Base-by-base conservation (phyloP, 2,797 vertebrate species). In the Sebastes hopkinsi region DNA sequence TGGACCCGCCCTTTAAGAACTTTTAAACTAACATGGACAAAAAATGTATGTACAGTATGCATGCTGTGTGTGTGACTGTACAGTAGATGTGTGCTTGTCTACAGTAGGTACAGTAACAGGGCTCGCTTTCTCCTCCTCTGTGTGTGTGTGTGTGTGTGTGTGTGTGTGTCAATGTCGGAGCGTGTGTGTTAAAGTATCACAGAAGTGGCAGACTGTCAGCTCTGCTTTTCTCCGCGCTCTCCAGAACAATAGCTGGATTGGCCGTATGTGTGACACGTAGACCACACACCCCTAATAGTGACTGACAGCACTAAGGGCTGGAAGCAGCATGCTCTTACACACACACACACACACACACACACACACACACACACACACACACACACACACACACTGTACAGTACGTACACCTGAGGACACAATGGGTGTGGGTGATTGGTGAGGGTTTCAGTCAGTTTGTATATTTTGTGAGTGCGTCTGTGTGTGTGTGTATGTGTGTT, bases 121-220 rank as follows among this genome's bases (percentile, higher is more conserved):
- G 56, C 65, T 80, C 1, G 10, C 68, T 72, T 72, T 67, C 77
- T 75, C 56, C 36, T 27, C 59, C 62, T 52, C 32, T n/a, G 72
- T 18, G 6, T 55, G 38, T 77, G 82, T 76, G 58, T 82, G 83
- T 78, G 79, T 76, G 72, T 76, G 74, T 18, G 8, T 60, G 52
- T 77, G 67, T 76, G 74, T 18, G 8, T 60, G 52, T 77, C 2
- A 75, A 70, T 54, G 84, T 85, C 64, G 88, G 78, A 34, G 83
- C 82, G 72, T 89, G 81, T 85, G 85, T 91, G 84, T 91, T 90
- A 85, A 93, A 90, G 86, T 88, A 89, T 95, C 95, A 94, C 96
- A 96, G 96, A 97, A 97, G 97, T 98, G 97, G 97, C 97, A 98
- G 96, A 96, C 97, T 97, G 97, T 98, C 97, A 97, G 96, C 96